phyloP scores from a whole-genome alignment of 2,797 vertebrate species.

The Heterohyrax brucei region DNA sequence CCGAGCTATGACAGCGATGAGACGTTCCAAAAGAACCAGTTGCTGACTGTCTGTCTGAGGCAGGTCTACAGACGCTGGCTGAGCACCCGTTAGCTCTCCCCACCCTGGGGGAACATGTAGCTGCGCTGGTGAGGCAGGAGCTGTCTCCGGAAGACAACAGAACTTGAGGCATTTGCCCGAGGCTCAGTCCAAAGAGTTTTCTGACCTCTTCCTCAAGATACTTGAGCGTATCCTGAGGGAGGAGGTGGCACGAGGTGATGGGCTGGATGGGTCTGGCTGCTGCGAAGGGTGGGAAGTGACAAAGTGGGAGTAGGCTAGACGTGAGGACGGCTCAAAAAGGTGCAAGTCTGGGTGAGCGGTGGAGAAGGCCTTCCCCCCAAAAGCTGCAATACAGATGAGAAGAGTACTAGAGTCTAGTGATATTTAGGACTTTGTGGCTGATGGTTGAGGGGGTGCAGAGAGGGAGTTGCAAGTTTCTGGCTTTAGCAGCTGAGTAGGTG shows the following conservation, averaged over 20 bases:
- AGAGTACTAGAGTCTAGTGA: background rate
- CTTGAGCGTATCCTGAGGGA: background rate
- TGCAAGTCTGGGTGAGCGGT: accelerated
- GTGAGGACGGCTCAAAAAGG: background rate
- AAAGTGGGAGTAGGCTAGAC: background rate
- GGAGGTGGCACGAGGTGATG: background rate
- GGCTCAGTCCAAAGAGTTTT: background rate
- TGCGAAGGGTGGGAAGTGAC: background rate
- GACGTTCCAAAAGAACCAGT: background rate
- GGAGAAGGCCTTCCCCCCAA: background rate
- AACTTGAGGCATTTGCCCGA: background rate
- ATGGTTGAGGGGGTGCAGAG: background rate
- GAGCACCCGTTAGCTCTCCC: background rate
- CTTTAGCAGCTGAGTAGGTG: background rate
- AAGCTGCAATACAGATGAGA: accelerated
- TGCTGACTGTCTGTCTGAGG: background rate
- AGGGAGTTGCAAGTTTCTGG: background rate
- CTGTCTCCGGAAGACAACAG: background rate
- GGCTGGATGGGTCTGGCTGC: background rate
- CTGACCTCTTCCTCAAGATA: accelerated
- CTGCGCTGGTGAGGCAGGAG: background rate
- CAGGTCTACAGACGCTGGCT: background rate
- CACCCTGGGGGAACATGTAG: too few species aligned
- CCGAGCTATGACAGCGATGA: background rate
- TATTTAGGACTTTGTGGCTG: background rate